Evolutionary conservation across 2,888 invertebrate genomes (phyloP), one percentile per base, ranked within the genome.

Genomic region (Ichneumoninae sp.): DNA sequence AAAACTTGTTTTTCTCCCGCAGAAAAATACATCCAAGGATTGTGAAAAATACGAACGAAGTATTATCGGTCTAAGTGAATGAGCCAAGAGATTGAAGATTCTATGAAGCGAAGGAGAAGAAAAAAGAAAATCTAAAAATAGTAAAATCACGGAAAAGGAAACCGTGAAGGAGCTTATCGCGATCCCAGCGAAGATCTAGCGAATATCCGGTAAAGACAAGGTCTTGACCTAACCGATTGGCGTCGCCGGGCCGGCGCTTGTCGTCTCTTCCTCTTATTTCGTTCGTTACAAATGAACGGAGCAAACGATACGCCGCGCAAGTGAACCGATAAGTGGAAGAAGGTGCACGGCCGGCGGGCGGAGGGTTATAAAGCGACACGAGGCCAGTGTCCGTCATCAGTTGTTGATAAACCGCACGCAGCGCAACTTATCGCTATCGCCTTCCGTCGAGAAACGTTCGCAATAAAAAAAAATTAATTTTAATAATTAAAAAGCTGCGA

Each of bases 321-420:
- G 90, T 89, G 82, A 85, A 57, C 89, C 85, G 91, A 92, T 91
- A 91, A 92, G 89, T 90, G 89, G 89, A 87, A 87, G 86, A 86
- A 87, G 86, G 81, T 88, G 88, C 87, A 88, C 87, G 81, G 85
- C 88, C 88, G 52, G 83, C 84, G 13, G 44, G 79, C 81, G 47
- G 83, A 82, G 79, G 81, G 77, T 26, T 88, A 88, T 84, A 80
- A 87, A 87, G 83, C 82, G 81, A 57, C 44, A 47, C 57, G 71
- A 81, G 73, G 74, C 85, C 70, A 77, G 70, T 80, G 30, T 60
- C 47, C 63, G 54, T 73, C 75, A 81, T 80, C 85, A 83, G 85
- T 87, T 81, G 82, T 85, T 54, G 63, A 80, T 66, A 77, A 60
- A 63, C 77, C 52, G 40, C 75, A 66, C 73, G 36, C 36, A 50